Percentiles rank a stretch among this genome's conserved stretches.
Conservation (phyloP, 2,888 invertebrate species). For the Anoncus sp. region DNA sequence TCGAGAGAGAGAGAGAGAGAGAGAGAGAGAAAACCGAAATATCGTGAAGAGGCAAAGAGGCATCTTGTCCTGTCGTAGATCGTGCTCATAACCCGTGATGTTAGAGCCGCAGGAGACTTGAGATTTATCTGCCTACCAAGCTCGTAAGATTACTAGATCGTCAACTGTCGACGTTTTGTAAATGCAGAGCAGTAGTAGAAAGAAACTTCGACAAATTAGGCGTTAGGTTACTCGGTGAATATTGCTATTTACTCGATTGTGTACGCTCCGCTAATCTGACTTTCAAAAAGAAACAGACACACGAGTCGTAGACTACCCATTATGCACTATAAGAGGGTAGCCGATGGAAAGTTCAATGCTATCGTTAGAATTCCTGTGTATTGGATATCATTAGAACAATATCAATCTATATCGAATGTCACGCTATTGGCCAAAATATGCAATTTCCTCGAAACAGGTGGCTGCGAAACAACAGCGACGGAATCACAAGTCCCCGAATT, state of each 20-base stretch:
- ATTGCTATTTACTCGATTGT: conserved; percentile 36
- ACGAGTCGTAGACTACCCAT: too few relatives aligned
- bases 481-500: conserved; percentile 4
- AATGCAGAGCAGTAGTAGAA: conserved; percentile 46
- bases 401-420: not conserved
- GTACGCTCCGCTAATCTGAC: conserved; percentile 8
- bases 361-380: not conserved
- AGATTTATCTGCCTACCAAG: conserved; percentile 52
- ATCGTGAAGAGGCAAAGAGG: conserved; percentile 40
- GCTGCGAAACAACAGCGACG: not conserved
- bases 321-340: not conserved
- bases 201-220: conserved; percentile 16
- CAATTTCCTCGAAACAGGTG: not conserved
- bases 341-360: not conserved
- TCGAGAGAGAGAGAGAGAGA: conserved; percentile 35
- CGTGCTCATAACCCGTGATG: conserved; percentile 26
- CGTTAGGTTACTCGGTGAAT: conserved; percentile 36
- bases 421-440: not conserved
- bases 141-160: conserved; percentile 44
- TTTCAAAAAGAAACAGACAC: not conserved
- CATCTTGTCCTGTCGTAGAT: conserved; percentile 30
- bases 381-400: not conserved
- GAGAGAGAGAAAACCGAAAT: conserved; percentile 46
- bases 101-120: conserved; percentile 40
- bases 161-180: conserved; percentile 49